Evolutionary conservation across 53 echinoderm and acorn worm species (phyloP).

Genomic region (Paracentrotus lividus): DNA sequence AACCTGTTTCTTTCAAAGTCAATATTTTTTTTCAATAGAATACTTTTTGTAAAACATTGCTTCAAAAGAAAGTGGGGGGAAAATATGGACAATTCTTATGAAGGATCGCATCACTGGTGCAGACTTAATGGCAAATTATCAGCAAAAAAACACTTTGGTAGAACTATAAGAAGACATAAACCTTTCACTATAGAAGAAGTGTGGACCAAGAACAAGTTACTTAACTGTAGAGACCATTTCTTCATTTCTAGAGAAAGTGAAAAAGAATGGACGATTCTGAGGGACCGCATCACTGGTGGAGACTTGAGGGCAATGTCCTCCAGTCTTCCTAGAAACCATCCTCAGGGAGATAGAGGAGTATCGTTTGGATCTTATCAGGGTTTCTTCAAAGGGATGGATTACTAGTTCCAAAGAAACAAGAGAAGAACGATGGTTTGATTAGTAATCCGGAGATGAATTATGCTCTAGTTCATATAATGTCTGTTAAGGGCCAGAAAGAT

Average conservation of each 20-base stretch:
- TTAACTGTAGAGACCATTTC: too few relatives aligned
- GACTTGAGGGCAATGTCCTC: constrained; percentile 36
- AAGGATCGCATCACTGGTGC: too few relatives aligned
- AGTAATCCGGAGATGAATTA: neutral
- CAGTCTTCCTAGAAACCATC: constrained; percentile 23
- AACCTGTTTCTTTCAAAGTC: too few relatives aligned
- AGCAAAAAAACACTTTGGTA: too few relatives aligned
- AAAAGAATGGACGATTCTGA: neutral
- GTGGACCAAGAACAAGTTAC: too few relatives aligned
- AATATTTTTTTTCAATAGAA: too few relatives aligned
- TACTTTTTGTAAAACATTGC: too few relatives aligned
- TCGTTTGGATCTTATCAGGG: constrained; percentile 2
- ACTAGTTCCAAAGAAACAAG: neutral
- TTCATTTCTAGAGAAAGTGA: neutral
- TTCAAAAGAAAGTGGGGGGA: too few relatives aligned
- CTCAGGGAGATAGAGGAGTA: neutral
- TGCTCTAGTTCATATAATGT: neutral
- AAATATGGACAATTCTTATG: too few relatives aligned
- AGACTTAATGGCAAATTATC: too few relatives aligned
- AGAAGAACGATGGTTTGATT: constrained; percentile 26
- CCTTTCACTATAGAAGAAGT: too few relatives aligned
- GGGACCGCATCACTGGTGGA: neutral
- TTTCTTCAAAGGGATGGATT: constrained; percentile 18
- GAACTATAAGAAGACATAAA: too few relatives aligned
- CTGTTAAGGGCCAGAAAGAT: neutral